phyloP scores from a whole-genome alignment of 1,140 invertebrate genomes.

The Magallana ariakensis region DNA sequence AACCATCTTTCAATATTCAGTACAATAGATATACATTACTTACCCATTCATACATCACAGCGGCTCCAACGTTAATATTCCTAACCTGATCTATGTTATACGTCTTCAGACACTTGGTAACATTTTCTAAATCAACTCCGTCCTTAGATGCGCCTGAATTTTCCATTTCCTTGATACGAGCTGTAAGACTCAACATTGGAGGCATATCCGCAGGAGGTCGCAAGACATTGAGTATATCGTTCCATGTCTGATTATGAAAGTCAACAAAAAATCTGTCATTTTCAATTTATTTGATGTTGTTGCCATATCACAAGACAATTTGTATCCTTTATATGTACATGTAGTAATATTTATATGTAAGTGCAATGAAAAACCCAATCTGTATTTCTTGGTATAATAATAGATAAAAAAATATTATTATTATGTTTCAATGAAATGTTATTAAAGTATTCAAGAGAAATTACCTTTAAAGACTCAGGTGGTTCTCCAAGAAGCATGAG shows the following conservation, averaged over 20 bases:
- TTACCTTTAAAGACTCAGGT: background rate
- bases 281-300: too few species aligned
- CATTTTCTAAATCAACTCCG: background rate
- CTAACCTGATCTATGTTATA: constrained; percentile 6
- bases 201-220: background rate
- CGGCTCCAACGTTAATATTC: constrained; percentile 23
- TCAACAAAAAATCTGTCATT: too few species aligned
- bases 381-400: too few species aligned
- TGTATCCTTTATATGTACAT: too few species aligned
- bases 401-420: too few species aligned
- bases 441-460: background rate
- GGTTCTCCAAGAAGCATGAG: background rate
- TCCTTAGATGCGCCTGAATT: background rate
- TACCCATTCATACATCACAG: constrained; percentile 25
- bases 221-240: background rate
- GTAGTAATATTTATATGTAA: too few species aligned
- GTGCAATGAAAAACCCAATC: too few species aligned
- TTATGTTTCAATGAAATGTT: background rate
- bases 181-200: background rate
- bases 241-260: background rate
- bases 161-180: background rate
- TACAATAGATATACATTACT: background rate
- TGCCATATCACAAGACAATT: too few species aligned
- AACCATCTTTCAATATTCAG: background rate
- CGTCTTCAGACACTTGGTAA: background rate